phyloP scores from a whole-genome alignment of 1,140 invertebrate species.

The Nephila pilipes region DNA sequence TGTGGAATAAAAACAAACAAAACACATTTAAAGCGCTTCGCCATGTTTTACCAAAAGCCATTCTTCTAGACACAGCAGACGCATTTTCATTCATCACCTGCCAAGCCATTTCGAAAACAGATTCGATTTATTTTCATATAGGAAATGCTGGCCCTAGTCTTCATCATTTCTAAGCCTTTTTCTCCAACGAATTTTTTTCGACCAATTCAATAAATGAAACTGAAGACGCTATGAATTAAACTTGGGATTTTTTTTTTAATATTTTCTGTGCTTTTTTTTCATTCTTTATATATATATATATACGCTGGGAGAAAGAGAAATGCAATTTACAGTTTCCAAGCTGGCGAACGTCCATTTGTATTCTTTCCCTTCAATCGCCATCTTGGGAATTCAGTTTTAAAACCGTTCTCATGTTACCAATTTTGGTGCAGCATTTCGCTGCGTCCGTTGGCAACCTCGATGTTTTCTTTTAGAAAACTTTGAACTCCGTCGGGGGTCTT shows the following conservation, averaged over 20 bases:
- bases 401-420: conserved; percentile 66
- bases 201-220: conserved; percentile 43
- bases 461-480: conserved; percentile 20
- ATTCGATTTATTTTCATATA: conserved; percentile 56
- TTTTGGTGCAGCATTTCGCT: conserved; percentile 53
- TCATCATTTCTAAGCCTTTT: conserved; percentile 1
- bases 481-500: background rate
- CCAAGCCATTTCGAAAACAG: background rate
- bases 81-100: conserved; percentile 58
- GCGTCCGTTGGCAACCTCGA: background rate
- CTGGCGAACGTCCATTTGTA: conserved; percentile 40
- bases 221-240: conserved; percentile 55
- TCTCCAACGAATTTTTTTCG: background rate
- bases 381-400: conserved; percentile 63
- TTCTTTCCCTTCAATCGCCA: conserved; percentile 61
- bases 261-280: background rate
- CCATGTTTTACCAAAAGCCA: conserved; percentile 44
- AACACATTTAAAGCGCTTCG: conserved; percentile 4
- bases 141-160: background rate
- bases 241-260: background rate
- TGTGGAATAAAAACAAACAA: conserved; percentile 11
- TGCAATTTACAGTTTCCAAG: conserved; percentile 32
- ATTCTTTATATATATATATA: background rate
- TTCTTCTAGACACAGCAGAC: background rate
- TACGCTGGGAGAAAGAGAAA: background rate